Evolutionary conservation across 30 jellyfish, hydroid and myxozoan genomes (phyloP).

Genomic region (Nemopilema nomurai): DNA sequence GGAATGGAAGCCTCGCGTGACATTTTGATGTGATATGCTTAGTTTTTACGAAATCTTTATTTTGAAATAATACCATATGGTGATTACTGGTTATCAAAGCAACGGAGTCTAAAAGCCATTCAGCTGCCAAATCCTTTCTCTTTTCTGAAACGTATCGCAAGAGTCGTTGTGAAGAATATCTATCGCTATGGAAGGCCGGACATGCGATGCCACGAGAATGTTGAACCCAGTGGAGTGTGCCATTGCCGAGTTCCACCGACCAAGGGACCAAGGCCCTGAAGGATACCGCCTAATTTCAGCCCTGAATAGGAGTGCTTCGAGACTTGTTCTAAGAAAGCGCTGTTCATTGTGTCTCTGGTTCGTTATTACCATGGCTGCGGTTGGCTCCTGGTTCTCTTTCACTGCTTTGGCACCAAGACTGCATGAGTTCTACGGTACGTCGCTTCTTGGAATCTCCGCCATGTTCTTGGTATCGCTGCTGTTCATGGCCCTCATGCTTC

Average conservation of each 20-base stretch:
- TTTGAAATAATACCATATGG: too few relatives aligned
- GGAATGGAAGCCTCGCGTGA: too few relatives aligned
- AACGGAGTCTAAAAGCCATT: too few relatives aligned
- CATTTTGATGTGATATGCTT: too few relatives aligned
- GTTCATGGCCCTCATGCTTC: not conserved
- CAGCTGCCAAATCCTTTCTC: not conserved
- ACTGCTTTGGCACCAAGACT: conserved; percentile 12
- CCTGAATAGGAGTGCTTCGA: not conserved
- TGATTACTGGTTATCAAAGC: too few relatives aligned
- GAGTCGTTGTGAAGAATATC: too few relatives aligned
- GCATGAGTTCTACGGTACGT: conserved; percentile 21
- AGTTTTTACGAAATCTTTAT: too few relatives aligned
- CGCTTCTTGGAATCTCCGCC: not conserved
- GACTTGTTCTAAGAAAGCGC: conserved; percentile 30
- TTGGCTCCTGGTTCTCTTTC: conserved; percentile 53
- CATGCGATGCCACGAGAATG: conserved; percentile 45
- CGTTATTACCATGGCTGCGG: conserved; percentile 1
- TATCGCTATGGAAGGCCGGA: conserved; percentile 18
- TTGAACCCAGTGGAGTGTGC: conserved; percentile 67
- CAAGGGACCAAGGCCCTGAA: conserved; percentile 7
- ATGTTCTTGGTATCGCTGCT: conserved; percentile 11
- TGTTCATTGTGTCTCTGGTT: conserved; percentile 31
- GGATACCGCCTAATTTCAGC: conserved; percentile 5
- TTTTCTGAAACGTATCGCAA: too few relatives aligned
- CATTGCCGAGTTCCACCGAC: conserved; percentile 13